These are phyloP conservation scores for Nephotettix cincticeps DNA, from an alignment of 1,140 invertebrate species.

Conservation along the genomic window DNA sequence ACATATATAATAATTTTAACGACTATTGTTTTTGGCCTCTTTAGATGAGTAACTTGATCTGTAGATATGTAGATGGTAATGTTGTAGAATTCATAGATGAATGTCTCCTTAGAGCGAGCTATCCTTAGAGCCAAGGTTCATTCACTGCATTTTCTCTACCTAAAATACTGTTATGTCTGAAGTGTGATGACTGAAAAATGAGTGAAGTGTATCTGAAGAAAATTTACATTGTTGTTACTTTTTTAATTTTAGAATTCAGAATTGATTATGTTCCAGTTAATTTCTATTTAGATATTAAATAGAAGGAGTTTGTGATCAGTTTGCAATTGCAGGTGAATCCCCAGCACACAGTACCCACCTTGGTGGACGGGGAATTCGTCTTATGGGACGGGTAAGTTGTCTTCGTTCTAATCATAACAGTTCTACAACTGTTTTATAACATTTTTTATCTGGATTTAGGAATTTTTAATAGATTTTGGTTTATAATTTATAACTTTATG, in stretches of 20 bases:
- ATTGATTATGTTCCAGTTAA: neutral
- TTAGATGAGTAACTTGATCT: neutral
- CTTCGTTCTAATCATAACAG: too few species aligned
- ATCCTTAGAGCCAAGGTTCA: too few species aligned
- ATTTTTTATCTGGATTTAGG: too few species aligned
- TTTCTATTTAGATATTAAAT: neutral
- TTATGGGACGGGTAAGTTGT: slow-evolving; percentile 63
- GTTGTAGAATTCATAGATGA: too few species aligned
- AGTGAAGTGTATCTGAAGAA: neutral
- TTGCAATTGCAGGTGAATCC: slow-evolving; percentile 56
- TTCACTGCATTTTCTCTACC: neutral
- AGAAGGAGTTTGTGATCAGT: neutral
- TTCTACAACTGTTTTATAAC: too few species aligned
- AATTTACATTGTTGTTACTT: neutral
- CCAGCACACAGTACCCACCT: slow-evolving; percentile 63
- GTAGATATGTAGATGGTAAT: neutral
- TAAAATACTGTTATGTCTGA: neutral
- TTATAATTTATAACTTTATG: too few species aligned
- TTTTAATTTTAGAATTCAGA: neutral
- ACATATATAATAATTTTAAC: too few species aligned
- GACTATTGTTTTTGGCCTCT: too few species aligned
- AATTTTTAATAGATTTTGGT: too few species aligned
- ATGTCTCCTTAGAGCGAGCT: too few species aligned
- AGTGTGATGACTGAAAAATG: neutral
- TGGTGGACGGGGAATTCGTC: slow-evolving; percentile 62